Base-by-base conservation (phyloP, 2,113 vertebrate genomes). In the Microcebus ravelobensis region DNA sequence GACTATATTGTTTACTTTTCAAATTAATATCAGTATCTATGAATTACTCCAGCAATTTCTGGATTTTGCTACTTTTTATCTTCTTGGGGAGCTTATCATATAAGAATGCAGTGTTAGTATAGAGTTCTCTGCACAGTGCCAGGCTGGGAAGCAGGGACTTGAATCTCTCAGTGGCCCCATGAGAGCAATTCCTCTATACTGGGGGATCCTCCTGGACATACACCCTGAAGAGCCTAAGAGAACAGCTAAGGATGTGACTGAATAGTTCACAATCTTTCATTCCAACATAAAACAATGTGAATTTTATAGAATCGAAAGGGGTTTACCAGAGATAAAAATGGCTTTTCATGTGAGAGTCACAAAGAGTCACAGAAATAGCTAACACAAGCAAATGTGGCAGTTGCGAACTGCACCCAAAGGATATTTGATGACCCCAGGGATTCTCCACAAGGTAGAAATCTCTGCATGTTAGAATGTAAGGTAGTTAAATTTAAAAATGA, bases 261-360 rank as follows among this genome's bases (percentile, higher is more conserved):
- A 85, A 23, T 65, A 77, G 81, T 84, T 92, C 31, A 71, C 5
- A 9, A 3, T 29, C 71, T 70, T 90, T 61, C 70, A 84, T 87
- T 83, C 27, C 31, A 82, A 55, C 55, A 31, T 95, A 90, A 92
- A 87, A 91, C 57, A 45, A 71, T 57, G 27, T 31, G 45, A n/a
- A 52, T 95, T 85, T 93, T 85, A 80, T 63, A 27, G 50, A 93
- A 36, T 21, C 3, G 73, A 45, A 74, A 34, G 3, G 34, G 34
- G 8, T 90, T 96, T 94, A 52, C 57, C 39, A 21, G 31, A 94
- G 45, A 93, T 71, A 67, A 91, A 93, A 86, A 42, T 85, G 36
- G 1, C 18, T 94, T 96, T 93, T 91, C 39, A 12, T n/a, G 29
- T 52, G 27, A 70, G 39, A 79, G 86, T 92, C 48, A 85, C 23